Percentiles rank a stretch among this genome's conserved stretches.
Evolutionary conservation across 1,140 invertebrate genomes (phyloP).

Genomic region (Drosophila ficusphila): DNA sequence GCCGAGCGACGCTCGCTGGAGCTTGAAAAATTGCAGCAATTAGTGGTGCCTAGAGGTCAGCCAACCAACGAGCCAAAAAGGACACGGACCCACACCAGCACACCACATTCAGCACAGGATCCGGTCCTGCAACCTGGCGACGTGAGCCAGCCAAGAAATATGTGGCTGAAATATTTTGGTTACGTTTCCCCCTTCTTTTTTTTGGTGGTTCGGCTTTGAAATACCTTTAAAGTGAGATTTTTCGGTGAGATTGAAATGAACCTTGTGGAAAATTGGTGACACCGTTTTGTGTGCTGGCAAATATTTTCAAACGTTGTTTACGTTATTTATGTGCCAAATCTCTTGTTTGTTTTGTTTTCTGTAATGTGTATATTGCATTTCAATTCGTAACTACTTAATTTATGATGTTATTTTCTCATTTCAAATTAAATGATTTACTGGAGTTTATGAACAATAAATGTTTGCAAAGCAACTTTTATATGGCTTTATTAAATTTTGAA

Average conservation of each 20-base stretch:
- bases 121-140: slow-evolving; percentile 38
- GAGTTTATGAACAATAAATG: neutral
- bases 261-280: neutral
- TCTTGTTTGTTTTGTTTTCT: neutral
- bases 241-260: slow-evolving; percentile 3
- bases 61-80: slow-evolving; percentile 56
- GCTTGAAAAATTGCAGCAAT: slow-evolving; percentile 63
- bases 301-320: no score
- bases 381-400: neutral
- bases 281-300: slow-evolving; percentile 13
- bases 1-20: slow-evolving; percentile 23
- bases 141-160: slow-evolving; percentile 40
- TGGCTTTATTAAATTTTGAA: slow-evolving; percentile 11
- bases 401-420: neutral
- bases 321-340: no score
- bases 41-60: slow-evolving; percentile 60
- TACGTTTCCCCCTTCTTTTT: neutral
- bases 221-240: slow-evolving; percentile 27
- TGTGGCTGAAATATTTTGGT: slow-evolving; percentile 44
- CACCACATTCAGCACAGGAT: neutral
- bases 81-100: slow-evolving; percentile 28
- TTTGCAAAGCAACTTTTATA: slow-evolving; percentile 4
- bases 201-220: no score
- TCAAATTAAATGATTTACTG: slow-evolving; percentile 11
- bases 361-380: neutral